Percentiles rank a stretch among this genome's conserved stretches.
phyloP scores from a whole-genome alignment of 1,140 invertebrate genomes.

The Drosophila sp. region DNA sequence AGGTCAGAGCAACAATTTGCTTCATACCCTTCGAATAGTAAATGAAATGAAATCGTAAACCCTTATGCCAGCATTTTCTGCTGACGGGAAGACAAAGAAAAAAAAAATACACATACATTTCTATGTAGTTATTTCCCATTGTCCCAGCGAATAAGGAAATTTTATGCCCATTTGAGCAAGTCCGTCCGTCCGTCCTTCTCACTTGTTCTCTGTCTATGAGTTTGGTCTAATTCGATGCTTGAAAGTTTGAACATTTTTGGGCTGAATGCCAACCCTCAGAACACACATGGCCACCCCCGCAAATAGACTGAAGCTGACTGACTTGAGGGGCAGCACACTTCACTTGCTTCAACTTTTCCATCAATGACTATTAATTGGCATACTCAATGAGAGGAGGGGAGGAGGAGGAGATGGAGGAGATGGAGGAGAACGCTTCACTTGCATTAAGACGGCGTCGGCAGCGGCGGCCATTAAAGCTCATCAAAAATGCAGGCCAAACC shows the following conservation, averaged over 20 bases:
- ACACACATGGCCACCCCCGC: slow-evolving; percentile 51
- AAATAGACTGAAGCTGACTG: slow-evolving; percentile 26
- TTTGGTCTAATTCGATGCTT: slow-evolving; percentile 8
- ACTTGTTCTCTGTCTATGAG: slow-evolving; percentile 1
- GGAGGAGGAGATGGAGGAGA: not conserved
- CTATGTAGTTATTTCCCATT: slow-evolving; percentile 17
- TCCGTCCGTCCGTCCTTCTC: slow-evolving; percentile 10
- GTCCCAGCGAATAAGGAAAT: slow-evolving; percentile 62
- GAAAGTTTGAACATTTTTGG: slow-evolving; percentile 17
- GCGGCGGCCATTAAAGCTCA: slow-evolving; percentile 71
- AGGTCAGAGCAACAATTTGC: not conserved
- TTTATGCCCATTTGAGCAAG: slow-evolving; percentile 58
- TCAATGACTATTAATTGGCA: slow-evolving; percentile 79
- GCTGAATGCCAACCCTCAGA: slow-evolving; percentile 45
- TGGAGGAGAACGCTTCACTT: slow-evolving; percentile 43
- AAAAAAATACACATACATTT: not conserved
- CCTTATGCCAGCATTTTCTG: slow-evolving; percentile 10
- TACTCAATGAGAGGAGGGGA: slow-evolving; percentile 36
- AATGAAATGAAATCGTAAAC: slow-evolving; percentile 4
- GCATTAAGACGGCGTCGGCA: slow-evolving; percentile 65
- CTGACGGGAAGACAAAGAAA: not conserved
- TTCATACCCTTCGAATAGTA: not conserved
- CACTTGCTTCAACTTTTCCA: slow-evolving; percentile 67
- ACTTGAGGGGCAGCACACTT: slow-evolving; percentile 58
- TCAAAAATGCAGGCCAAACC: slow-evolving; percentile 71